A percentile compares a stretch with the other conserved stretches of the same genome.
These are phyloP conservation scores for Drosophila albomicans DNA, from an alignment of 1,140 invertebrate genomes.

Conservation along the genomic window DNA sequence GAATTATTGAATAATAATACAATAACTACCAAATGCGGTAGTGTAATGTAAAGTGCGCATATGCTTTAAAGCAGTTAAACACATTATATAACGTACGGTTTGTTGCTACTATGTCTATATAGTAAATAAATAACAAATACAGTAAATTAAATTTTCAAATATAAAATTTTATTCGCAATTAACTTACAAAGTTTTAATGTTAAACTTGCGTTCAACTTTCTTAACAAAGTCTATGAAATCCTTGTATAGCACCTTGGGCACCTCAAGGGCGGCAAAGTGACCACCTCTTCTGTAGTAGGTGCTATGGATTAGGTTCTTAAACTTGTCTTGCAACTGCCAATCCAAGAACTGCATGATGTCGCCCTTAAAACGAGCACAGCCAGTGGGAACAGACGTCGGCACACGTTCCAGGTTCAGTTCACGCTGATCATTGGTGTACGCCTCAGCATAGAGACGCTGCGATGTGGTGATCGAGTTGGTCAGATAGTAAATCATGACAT, in stretches of 20 bases:
- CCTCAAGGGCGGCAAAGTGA: conserved; percentile 94
- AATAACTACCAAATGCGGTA: too few species aligned
- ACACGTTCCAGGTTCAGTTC: conserved; percentile 86
- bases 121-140: too few species aligned
- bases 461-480: conserved; percentile 91
- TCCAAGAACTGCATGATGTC: conserved; percentile 88
- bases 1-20: too few species aligned
- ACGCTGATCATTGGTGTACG: conserved; percentile 84
- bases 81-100: too few species aligned
- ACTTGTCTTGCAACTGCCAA: conserved; percentile 87
- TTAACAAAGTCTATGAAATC: conserved; percentile 87
- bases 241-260: conserved; percentile 89
- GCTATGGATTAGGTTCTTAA: conserved; percentile 88
- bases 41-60: too few species aligned
- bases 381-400: conserved; percentile 88
- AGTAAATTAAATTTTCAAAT: neutral
- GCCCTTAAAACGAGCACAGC: conserved; percentile 88
- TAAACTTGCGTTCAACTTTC: conserved; percentile 75
- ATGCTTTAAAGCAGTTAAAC: too few species aligned
- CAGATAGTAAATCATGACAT: conserved; percentile 95
- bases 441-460: conserved; percentile 91
- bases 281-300: conserved; percentile 89
- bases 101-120: too few species aligned
- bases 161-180: conserved; percentile 1
- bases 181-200: conserved; percentile 57